Conservation (phyloP, 2,888 invertebrate genomes). For the Apotomis betuletana region DNA sequence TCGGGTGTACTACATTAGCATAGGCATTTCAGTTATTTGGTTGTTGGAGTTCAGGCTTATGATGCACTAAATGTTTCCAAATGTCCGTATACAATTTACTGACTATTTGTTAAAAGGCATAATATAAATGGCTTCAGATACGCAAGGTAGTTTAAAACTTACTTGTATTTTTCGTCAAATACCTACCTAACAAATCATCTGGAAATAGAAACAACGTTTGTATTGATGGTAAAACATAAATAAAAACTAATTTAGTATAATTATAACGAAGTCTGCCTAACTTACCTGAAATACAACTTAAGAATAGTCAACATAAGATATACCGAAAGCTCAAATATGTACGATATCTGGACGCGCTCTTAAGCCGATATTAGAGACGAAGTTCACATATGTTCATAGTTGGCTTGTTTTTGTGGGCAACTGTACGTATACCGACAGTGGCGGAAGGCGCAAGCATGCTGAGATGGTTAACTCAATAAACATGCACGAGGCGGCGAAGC, state of each 20-base stretch:
- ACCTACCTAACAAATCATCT: no score
- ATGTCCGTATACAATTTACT: neutral
- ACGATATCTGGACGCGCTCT: neutral
- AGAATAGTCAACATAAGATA: neutral
- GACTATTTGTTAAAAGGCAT: no score
- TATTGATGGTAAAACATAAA: no score
- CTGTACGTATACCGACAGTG: constrained; percentile 64
- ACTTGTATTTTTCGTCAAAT: no score
- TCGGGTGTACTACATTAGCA: neutral
- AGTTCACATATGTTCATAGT: neutral
- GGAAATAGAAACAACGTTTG: no score
- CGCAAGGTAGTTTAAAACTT: no score
- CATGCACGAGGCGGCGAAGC: constrained; percentile 69
- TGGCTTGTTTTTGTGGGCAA: neutral
- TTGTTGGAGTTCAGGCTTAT: neutral
- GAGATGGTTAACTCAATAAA: constrained; percentile 79
- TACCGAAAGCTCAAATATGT: neutral
- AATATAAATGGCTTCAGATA: no score
- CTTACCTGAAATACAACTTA: constrained; percentile 12
- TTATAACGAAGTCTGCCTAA: constrained; percentile 9
- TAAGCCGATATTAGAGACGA: neutral
- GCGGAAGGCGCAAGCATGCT: constrained; percentile 70
- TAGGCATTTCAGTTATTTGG: neutral
- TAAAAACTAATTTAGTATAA: neutral
- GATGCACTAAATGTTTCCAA: neutral